Evolutionary conservation across 2,888 invertebrate genomes (phyloP).

Genomic region (Rhabditophanes sp.): DNA sequence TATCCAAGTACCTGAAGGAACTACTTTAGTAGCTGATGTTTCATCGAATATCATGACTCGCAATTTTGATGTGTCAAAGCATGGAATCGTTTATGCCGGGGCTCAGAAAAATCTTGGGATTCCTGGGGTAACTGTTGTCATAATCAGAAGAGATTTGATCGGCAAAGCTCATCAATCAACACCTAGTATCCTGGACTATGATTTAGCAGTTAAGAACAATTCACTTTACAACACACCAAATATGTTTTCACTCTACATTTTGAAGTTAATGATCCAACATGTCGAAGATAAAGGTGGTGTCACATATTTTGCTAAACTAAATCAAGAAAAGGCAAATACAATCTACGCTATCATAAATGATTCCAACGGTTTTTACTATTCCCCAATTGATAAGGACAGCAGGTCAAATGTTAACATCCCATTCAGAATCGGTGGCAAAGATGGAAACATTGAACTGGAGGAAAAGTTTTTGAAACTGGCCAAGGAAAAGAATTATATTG

Average conservation of each 20-base stretch:
- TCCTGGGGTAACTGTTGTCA: slow-evolving; percentile 76
- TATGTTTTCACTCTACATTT: slow-evolving; percentile 74
- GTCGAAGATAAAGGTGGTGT: slow-evolving; percentile 70
- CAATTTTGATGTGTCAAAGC: slow-evolving; percentile 75
- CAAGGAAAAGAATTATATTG: slow-evolving; percentile 48
- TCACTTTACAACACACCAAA: slow-evolving; percentile 90
- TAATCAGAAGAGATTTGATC: slow-evolving; percentile 75
- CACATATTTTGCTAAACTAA: slow-evolving; percentile 2
- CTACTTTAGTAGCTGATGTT: slow-evolving; percentile 89
- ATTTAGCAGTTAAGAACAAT: slow-evolving; percentile 62
- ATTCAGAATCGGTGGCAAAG: slow-evolving; percentile 20
- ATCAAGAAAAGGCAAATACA: slow-evolving; percentile 55
- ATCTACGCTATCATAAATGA: slow-evolving; percentile 66
- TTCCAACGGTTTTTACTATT: slow-evolving; percentile 65
- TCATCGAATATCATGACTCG: slow-evolving; percentile 86
- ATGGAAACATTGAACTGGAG: slow-evolving; percentile 64
- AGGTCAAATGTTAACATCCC: slow-evolving; percentile 32
- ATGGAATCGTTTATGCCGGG: slow-evolving; percentile 79
- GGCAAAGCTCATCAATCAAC: slow-evolving; percentile 48
- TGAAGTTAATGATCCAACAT: slow-evolving; percentile 81
- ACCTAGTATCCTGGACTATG: slow-evolving; percentile 61
- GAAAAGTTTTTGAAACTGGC: slow-evolving; percentile 70
- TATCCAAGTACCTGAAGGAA: slow-evolving; percentile 62
- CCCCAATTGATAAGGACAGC: slow-evolving; percentile 21
- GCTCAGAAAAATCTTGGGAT: slow-evolving; percentile 96